Conservation (phyloP, 2,797 vertebrate species). For the Malurus leucopterus region DNA sequence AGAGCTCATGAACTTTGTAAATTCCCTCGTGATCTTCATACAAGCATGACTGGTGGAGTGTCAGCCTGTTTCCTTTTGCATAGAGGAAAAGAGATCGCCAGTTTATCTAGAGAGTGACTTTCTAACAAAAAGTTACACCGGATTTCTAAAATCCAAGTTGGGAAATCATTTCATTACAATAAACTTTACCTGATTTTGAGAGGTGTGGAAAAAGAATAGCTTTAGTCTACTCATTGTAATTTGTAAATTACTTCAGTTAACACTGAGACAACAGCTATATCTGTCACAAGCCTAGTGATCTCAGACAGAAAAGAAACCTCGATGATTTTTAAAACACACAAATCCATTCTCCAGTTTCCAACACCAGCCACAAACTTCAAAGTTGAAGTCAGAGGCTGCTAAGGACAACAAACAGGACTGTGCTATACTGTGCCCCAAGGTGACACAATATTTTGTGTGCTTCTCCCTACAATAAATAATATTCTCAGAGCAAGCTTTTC, state of each 20-base stretch:
- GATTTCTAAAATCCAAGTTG: not conserved
- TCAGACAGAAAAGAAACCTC: not conserved
- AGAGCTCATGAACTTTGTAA: not conserved
- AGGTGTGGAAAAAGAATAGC: not conserved
- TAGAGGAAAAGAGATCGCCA: not conserved
- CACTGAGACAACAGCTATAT: not conserved
- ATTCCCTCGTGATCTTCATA: not conserved
- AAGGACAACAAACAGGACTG: not conserved
- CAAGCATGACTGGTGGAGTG: not conserved
- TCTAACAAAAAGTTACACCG: not conserved
- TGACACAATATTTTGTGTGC: accelerated
- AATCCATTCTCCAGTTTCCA: not conserved
- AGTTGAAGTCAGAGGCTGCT: not conserved
- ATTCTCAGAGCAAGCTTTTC: not conserved
- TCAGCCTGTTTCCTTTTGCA: not conserved
- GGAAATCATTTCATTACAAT: not conserved
- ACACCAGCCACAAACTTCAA: not conserved
- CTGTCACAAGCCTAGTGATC: not conserved
- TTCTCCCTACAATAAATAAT: not conserved
- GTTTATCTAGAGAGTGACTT: not conserved
- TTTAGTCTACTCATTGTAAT: not conserved
- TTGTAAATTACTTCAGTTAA: not conserved
- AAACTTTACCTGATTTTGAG: not conserved
- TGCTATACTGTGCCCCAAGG: not conserved
- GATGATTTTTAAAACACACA: not conserved